phyloP scores from a whole-genome alignment of 1,140 invertebrate genomes.

The Antheraea pernyi region DNA sequence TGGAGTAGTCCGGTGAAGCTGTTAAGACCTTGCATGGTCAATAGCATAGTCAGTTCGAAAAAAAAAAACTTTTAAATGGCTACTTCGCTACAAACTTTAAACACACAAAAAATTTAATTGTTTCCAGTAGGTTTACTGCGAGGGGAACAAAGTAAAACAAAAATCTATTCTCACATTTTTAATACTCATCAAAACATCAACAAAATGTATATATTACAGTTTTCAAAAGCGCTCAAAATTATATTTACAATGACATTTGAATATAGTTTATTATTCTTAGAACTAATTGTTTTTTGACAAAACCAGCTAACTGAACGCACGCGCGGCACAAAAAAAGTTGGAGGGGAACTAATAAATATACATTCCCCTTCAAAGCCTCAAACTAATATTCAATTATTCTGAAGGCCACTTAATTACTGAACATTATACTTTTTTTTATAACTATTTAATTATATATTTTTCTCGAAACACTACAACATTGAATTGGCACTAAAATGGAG shows the following conservation, averaged over 20 bases:
- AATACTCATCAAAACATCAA: conserved; percentile 17
- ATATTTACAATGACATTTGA: not conserved
- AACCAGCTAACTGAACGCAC: not conserved
- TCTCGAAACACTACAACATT: conserved; percentile 8
- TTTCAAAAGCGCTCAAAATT: conserved; percentile 7
- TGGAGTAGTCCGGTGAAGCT: too few relatives aligned
- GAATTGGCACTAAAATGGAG: conserved; percentile 18
- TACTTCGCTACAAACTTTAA: too few relatives aligned
- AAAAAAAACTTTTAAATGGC: too few relatives aligned
- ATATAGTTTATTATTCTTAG: not conserved
- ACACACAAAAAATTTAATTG: too few relatives aligned
- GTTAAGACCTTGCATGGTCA: too few relatives aligned
- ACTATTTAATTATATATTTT: conserved; percentile 4
- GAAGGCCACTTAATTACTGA: conserved; percentile 2
- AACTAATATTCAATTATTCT: not conserved
- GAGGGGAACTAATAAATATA: not conserved
- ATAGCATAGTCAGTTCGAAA: too few relatives aligned
- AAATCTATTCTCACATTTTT: conserved; percentile 10
- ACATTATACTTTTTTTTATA: conserved; percentile 6
- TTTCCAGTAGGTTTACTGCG: too few relatives aligned
- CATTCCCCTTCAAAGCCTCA: not conserved
- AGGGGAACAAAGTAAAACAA: not conserved
- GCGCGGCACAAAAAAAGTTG: not conserved
- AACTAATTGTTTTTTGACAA: not conserved
- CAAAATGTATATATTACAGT: conserved; percentile 8